Conservation (phyloP, 2,113 vertebrate genomes). For the Caranx ignobilis region DNA sequence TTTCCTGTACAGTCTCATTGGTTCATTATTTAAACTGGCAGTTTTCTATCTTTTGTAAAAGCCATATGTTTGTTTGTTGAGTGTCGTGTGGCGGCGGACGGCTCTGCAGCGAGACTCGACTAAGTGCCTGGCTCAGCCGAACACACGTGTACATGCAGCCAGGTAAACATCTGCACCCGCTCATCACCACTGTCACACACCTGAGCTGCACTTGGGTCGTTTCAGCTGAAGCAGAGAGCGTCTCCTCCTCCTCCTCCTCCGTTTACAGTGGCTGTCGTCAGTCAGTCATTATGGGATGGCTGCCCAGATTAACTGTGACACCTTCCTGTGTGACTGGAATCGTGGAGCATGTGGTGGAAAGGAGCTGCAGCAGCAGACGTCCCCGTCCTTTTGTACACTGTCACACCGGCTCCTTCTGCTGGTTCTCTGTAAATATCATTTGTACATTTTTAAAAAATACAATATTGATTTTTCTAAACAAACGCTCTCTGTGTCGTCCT, state of each 20-base stretch:
- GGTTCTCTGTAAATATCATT: slow-evolving; percentile 93
- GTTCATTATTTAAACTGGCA: slow-evolving; percentile 58
- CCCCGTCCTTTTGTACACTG: slow-evolving; percentile 63
- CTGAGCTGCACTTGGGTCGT: slow-evolving; percentile 21
- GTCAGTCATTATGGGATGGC: slow-evolving; percentile 12
- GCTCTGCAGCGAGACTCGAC: slow-evolving; percentile 58
- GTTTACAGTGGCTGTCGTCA: slow-evolving; percentile 10
- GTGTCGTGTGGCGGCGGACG: neutral
- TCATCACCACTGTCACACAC: slow-evolving; percentile 54
- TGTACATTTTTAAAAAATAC: slow-evolving; percentile 92
- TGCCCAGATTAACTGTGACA: slow-evolving; percentile 52
- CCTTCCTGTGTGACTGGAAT: slow-evolving; percentile 49
- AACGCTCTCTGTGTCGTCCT: slow-evolving; percentile 50
- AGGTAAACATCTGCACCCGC: slow-evolving; percentile 15
- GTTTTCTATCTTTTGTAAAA: slow-evolving; percentile 66
- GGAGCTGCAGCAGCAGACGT: slow-evolving; percentile 2
- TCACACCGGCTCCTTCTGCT: slow-evolving; percentile 61
- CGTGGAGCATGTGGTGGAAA: slow-evolving; percentile 12
- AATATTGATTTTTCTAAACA: slow-evolving; percentile 85
- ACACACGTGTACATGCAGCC: slow-evolving; percentile 21
- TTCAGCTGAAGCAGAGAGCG: slow-evolving; percentile 3
- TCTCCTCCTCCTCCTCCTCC: neutral
- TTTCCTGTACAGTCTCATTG: slow-evolving; percentile 64
- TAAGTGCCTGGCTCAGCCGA: slow-evolving; percentile 81
- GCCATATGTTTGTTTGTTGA: slow-evolving; percentile 70